phyloP scores from a whole-genome alignment of 2,797 vertebrate genomes.

The Tragopan temminckii region DNA sequence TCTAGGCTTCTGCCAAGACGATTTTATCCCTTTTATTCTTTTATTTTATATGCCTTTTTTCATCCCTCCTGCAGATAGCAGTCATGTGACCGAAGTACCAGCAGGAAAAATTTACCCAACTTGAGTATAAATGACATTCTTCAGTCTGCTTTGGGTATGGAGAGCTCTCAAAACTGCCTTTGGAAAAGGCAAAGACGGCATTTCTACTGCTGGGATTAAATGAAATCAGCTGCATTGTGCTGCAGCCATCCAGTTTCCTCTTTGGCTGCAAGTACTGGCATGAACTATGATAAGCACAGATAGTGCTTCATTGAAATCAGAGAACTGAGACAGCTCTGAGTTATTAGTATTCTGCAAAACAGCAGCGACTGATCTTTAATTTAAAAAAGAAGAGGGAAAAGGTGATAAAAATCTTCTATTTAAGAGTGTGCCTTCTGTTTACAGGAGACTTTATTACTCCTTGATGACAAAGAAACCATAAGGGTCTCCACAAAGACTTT shows the following conservation, averaged over 20 bases:
- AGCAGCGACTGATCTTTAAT: conserved; percentile 34
- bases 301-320: conserved; percentile 45
- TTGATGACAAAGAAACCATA: conserved; percentile 22
- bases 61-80: not conserved
- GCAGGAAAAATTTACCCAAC: conserved; percentile 15
- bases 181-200: conserved; percentile 50
- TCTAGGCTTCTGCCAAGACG: not conserved
- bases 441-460: conserved; percentile 51
- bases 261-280: conserved; percentile 61
- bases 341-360: conserved; percentile 48
- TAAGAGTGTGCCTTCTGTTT: conserved; percentile 55
- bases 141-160: conserved; percentile 36
- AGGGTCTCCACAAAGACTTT: not conserved
- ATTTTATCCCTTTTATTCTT: not conserved
- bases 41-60: not conserved
- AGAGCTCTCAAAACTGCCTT: conserved; percentile 63
- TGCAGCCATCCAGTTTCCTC: conserved; percentile 70
- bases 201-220: conserved; percentile 60
- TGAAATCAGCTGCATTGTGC: conserved; percentile 73
- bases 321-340: conserved; percentile 36
- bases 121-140: conserved; percentile 13
- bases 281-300: conserved; percentile 54
- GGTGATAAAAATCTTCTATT: conserved; percentile 62
- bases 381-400: conserved; percentile 15
- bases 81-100: conserved; percentile 7